These are phyloP conservation scores for Panulirus ornatus DNA, from an alignment of 1,140 invertebrate species.

Conservation along the genomic window DNA sequence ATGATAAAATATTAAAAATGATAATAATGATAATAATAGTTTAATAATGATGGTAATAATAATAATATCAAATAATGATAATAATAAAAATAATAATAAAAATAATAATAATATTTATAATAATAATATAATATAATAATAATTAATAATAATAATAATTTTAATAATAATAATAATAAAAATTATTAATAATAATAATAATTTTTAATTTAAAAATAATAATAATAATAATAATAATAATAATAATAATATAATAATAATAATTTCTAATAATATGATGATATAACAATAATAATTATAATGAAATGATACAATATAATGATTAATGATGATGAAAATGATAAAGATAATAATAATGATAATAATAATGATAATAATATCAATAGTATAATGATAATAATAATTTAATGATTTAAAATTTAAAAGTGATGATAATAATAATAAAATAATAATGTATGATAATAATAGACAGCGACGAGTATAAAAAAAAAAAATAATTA, in stretches of 20 bases:
- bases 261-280: not conserved
- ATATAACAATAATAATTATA: too few species aligned
- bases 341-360: not conserved
- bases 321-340: not conserved
- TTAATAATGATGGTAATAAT: too few species aligned
- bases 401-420: not conserved
- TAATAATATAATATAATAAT: not conserved
- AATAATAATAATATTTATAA: not conserved
- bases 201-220: too few species aligned
- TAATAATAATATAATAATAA: not conserved
- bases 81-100: not conserved
- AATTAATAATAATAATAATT: not conserved
- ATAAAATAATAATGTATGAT: not conserved
- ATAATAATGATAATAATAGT: too few species aligned
- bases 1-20: too few species aligned
- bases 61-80: too few species aligned
- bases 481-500: too few species aligned
- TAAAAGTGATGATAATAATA: constrained; percentile 18
- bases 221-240: not conserved
- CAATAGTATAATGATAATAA: not conserved
- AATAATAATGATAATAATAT: not conserved
- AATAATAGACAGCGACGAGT: not conserved
- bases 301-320: not conserved
- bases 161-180: not conserved
- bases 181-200: not conserved